Conservation (phyloP, 2,797 vertebrate genomes). For the Chanos chanos region DNA sequence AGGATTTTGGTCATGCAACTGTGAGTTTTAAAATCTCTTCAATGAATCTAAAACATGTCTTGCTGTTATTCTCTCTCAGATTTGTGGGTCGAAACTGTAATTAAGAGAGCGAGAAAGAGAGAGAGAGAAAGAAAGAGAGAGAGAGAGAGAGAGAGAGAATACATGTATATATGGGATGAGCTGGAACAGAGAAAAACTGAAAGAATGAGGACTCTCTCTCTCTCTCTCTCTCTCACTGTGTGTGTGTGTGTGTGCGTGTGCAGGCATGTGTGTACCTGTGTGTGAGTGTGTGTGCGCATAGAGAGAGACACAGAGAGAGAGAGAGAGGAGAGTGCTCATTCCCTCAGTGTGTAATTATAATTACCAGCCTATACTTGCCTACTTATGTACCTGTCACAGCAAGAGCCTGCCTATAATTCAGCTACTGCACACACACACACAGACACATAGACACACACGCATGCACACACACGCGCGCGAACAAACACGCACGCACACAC, state of each 20-base stretch:
- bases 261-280: no score
- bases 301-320: no score
- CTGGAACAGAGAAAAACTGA: no score
- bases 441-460: no score
- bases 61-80: no score
- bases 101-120: background rate
- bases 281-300: no score
- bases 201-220: constrained; percentile 12
- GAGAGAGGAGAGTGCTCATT: no score
- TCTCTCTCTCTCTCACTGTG: constrained; percentile 28
- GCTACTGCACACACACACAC: constrained; percentile 5
- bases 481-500: constrained; percentile 24
- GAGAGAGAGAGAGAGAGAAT: background rate
- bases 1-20: no score
- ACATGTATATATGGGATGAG: background rate
- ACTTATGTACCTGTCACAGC: constrained; percentile 38
- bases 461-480: no score
- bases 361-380: background rate
- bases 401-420: constrained; percentile 48
- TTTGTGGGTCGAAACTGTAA: no score
- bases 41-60: no score
- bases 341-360: background rate
- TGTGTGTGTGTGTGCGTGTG: constrained; percentile 8
- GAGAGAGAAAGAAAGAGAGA: background rate
- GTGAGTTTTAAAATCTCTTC: no score